Evolutionary conservation across 2,888 invertebrate species (phyloP).

Genomic region (Neuroscelio doddi): DNA sequence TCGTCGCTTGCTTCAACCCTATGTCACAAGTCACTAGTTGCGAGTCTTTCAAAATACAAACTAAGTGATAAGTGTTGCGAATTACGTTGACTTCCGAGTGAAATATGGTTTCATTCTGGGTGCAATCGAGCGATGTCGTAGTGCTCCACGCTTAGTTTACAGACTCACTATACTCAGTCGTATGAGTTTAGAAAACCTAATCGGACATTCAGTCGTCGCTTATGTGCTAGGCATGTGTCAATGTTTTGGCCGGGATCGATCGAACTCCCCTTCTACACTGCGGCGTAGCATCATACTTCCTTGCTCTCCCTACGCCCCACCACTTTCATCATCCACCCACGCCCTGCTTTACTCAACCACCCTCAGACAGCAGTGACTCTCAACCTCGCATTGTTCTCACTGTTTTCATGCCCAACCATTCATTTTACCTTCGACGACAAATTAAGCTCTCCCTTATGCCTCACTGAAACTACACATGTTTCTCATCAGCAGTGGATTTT

Average conservation of each 20-base stretch:
- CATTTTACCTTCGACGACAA: constrained; percentile 1
- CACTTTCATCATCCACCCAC: constrained; percentile 66
- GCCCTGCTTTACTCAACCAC: constrained; percentile 67
- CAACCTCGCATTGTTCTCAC: constrained; percentile 35
- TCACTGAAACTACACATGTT: too few species aligned
- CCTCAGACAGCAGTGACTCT: constrained; percentile 62
- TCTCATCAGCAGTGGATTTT: too few species aligned
- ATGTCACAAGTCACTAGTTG: too few species aligned
- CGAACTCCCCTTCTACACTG: constrained; percentile 62
- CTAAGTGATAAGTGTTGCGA: too few species aligned
- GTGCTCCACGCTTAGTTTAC: too few species aligned
- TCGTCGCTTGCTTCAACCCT: constrained; percentile 37
- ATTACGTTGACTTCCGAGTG: too few species aligned
- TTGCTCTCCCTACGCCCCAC: constrained; percentile 38
- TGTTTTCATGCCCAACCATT: not conserved
- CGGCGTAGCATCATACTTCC: constrained; percentile 60
- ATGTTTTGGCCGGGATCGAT: constrained; percentile 70
- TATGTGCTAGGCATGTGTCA: constrained; percentile 65
- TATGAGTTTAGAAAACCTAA: too few species aligned
- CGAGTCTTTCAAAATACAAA: too few species aligned
- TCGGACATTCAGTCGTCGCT: too few species aligned
- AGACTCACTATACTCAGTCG: too few species aligned
- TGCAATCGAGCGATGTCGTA: too few species aligned
- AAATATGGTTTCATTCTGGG: too few species aligned
- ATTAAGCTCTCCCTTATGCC: not conserved